Base-by-base conservation (phyloP, 2,888 invertebrate genomes). In the Drosophila emarginata region DNA sequence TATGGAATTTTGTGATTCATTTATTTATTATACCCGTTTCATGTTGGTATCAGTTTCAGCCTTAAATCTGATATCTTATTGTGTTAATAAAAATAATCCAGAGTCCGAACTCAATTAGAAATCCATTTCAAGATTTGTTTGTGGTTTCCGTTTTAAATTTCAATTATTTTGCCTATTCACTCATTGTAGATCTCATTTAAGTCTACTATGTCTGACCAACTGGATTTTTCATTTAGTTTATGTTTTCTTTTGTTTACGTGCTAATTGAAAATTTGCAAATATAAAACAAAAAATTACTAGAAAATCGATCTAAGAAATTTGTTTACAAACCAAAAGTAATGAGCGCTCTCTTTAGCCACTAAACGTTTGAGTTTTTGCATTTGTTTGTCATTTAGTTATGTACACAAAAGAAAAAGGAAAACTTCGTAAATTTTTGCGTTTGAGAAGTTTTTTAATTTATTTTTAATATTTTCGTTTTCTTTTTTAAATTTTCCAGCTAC, bases 401-500 rank as follows among this genome's bases (percentile, higher is more conserved):
- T 45, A 45, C 11, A 18, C 45, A 45, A 11, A 45, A 45, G 9
- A 18, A 18, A 45, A 5, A 21, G 11, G 45, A 21, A 21, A 21
- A 45, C 9, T 45, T 45, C 7, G 4, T 15, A 15, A 53, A 2
- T 14, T 28, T 53, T 23, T 23, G 23, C 23, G n/a, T n/a, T n/a
- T 23, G 3, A 26, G 26, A 32, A 2, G 11, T 32, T 45, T 18
- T 45, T 7, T 11, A 45, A 18, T 14, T 5, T 53, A n/a, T 9
- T 9, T 7, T 54, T 15, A 28, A 23, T n/a, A n/a, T 5, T 36
- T 4, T 26, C n/a, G n/a, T 21, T 40, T 37, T 50, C 26, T 7
- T 26, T 23, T 52, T 52, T n/a, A 0, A 6, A 11, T 45, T 45
- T 64, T 64, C 53, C 76, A 91, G 91, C 76, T 91, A 91, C 76